Conservation (phyloP, 2,797 vertebrate species). For the Platyrinchus mystaceus region DNA sequence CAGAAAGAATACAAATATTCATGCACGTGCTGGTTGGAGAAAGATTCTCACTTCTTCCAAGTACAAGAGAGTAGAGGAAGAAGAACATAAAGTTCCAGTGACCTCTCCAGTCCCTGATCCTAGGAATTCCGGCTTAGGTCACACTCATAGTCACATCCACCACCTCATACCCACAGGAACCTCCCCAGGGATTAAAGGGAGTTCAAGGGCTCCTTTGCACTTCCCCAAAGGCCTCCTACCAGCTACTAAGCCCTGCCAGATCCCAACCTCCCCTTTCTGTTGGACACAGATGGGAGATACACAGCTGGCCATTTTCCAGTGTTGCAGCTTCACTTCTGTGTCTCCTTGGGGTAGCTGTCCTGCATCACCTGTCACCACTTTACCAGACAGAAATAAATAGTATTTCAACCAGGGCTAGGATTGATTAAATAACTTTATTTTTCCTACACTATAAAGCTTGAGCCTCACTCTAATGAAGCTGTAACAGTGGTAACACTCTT, state of each 20-base stretch:
- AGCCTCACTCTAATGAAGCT: background rate
- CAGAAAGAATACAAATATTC: background rate
- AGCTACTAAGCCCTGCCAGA: background rate
- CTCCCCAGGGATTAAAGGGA: background rate
- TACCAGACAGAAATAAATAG: background rate
- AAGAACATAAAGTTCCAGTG: background rate
- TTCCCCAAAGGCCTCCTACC: background rate
- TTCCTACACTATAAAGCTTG: background rate
- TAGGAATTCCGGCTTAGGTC: background rate
- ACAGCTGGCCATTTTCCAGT: background rate
- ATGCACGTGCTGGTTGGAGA: background rate
- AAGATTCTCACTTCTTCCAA: background rate
- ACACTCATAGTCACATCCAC: background rate
- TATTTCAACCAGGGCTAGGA: background rate
- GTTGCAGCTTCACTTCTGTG: background rate
- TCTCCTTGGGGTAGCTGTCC: background rate
- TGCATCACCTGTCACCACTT: background rate
- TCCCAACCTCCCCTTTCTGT: background rate
- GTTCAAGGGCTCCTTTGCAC: background rate
- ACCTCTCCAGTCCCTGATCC: background rate
- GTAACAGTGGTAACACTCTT: background rate
- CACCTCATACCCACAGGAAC: background rate
- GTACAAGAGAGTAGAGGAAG: background rate
- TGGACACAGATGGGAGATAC: background rate
- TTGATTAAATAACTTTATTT: background rate